These are phyloP conservation scores for Myotis vivesi DNA, from an alignment of 2,797 vertebrate genomes.

Conservation along the genomic window DNA sequence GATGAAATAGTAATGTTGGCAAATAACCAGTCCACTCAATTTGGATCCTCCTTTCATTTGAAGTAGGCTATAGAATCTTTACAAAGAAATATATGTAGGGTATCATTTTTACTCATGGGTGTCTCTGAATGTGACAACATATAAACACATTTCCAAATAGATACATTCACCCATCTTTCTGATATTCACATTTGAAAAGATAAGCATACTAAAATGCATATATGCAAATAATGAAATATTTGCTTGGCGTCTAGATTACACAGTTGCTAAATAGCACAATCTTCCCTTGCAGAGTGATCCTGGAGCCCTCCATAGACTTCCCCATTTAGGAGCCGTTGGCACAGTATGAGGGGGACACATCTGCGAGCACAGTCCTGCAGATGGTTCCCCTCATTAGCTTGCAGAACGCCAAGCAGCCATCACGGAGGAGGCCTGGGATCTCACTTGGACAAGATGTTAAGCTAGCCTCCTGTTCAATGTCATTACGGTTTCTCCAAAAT, in stretches of 20 bases:
- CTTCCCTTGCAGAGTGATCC: neutral
- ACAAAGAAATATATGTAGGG: constrained; percentile 23
- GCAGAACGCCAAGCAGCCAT: constrained; percentile 75
- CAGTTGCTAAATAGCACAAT: neutral
- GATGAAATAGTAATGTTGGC: neutral
- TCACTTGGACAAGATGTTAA: constrained; percentile 76
- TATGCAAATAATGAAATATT: constrained; percentile 12
- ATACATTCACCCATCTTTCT: neutral
- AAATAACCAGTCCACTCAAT: neutral
- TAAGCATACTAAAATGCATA: neutral
- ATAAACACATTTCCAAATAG: constrained; percentile 42
- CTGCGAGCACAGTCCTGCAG: constrained; percentile 80
- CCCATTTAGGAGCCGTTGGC: constrained; percentile 65
- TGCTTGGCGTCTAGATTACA: constrained; percentile 49
- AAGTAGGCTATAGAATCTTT: constrained; percentile 26
- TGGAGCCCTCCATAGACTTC: constrained; percentile 50
- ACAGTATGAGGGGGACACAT: constrained; percentile 67
- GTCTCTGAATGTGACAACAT: constrained; percentile 16
- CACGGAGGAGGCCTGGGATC: constrained; percentile 70
- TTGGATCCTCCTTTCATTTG: constrained; percentile 7
- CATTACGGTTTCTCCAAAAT: constrained; percentile 64
- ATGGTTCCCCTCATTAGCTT: constrained; percentile 83
- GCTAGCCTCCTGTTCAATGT: constrained; percentile 80
- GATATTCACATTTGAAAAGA: neutral
- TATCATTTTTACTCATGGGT: constrained; percentile 19